Evolutionary conservation across 2,797 vertebrate species (phyloP), one percentile per base, ranked within the genome.

Genomic region (Cyclura pinguis): DNA sequence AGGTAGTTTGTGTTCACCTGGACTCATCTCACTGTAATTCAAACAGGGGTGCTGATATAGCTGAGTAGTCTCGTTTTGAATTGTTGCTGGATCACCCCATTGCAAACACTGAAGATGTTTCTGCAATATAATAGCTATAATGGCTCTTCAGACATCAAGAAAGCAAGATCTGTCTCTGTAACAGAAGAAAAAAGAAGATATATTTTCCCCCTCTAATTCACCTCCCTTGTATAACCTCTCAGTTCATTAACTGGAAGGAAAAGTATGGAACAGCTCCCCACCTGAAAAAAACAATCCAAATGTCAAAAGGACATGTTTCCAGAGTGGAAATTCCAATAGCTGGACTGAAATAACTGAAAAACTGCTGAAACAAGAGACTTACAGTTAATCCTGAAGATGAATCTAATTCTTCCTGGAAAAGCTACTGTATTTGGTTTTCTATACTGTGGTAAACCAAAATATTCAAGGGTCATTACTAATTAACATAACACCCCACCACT

Each of bases 401-500:
- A 95, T 93, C 93, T 97, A 96, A 97, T 97, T 97, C 94, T 96
- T 93, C 93, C 93, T 96, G 94, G 95, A 96, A 96, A 96, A 87
- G 22, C 91, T 95, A 85, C 96, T 95, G 88, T 94, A 88, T 95
- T 93, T 95, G 94, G 95, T 95, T 95, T 96, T 95, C 95, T 93
- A 93, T 92, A 94, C 67, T 81, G 76, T 94, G 96, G 96, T 94
- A 96, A 97, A 96, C 95, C 96, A 96, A 87, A 97, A 96, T 95
- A 96, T 97, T 96, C 91, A 94, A 95, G 95, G 95, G 95, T 95
- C 95, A 96, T 96, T 96, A 97, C 93, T 95, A 96, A 97, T 97
- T 96, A 96, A 90, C 93, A 94, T 94, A 94, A 94, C 94, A 94
- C 96, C 92, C 95, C 93, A 93, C 93, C 92, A 93, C 94, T 96